Percentiles rank a stretch among this genome's conserved stretches.
These are phyloP conservation scores for Geotrupes spiniger DNA, from an alignment of 2,888 invertebrate genomes.

Conservation along the genomic window DNA sequence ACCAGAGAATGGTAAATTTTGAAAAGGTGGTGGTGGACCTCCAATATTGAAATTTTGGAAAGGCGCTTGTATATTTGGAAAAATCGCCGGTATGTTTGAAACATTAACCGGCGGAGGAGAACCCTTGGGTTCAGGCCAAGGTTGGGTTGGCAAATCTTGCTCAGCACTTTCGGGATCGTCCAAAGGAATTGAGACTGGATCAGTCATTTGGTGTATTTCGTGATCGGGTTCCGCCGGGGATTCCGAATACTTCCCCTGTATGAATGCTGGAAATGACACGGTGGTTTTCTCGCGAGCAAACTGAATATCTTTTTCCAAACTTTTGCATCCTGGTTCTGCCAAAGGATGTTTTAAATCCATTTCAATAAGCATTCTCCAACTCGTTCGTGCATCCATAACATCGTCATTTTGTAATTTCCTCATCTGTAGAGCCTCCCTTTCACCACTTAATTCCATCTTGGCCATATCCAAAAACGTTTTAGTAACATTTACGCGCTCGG, in stretches of 20 bases:
- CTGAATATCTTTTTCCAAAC: constrained; percentile 84
- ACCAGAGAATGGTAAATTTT: constrained; percentile 48
- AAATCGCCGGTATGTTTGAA: constrained; percentile 34
- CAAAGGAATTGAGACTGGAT: constrained; percentile 80
- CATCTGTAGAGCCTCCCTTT: constrained; percentile 78
- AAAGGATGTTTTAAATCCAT: constrained; percentile 67
- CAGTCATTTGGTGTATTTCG: constrained; percentile 72
- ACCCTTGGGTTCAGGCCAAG: constrained; percentile 84
- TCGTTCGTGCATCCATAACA: constrained; percentile 76
- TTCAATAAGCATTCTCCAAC: constrained; percentile 70
- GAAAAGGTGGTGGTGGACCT: constrained; percentile 45
- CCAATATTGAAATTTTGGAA: constrained; percentile 37
- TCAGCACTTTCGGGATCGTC: constrained; percentile 87
- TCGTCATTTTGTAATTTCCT: constrained; percentile 68
- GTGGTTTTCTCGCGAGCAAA: constrained; percentile 82
- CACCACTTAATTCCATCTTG: constrained; percentile 81
- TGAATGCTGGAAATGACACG: constrained; percentile 15
- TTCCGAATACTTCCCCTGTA: constrained; percentile 69
- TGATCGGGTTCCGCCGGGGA: constrained; percentile 83
- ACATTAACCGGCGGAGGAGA: constrained; percentile 52
- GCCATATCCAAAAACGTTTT: constrained; percentile 90
- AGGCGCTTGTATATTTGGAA: constrained; percentile 42
- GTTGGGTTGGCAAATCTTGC: constrained; percentile 72
- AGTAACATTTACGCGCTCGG: constrained; percentile 92
- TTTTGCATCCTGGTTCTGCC: constrained; percentile 71